Base-by-base conservation (phyloP, 2,888 invertebrate species). In the Noctua fimbriata region DNA sequence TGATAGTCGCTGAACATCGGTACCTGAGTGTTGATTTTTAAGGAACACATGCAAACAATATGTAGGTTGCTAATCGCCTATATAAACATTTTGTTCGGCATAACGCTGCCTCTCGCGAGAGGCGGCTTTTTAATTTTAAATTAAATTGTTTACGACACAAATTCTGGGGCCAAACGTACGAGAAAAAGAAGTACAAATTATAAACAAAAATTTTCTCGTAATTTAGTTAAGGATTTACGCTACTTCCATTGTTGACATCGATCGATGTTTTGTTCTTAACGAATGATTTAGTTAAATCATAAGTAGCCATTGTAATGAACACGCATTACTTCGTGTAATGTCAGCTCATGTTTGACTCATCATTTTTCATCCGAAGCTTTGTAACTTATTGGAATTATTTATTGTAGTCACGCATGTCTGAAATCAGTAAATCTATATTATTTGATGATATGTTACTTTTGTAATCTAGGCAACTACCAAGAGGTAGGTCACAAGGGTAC, bases 131-230 rank as follows among this genome's bases (percentile, higher is more conserved):
- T 90, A 87, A 91, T 92, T 89, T 90, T 92, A 75, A 85, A 83
- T 73, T 78, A 86, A 86, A 87, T 89, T 88, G 73, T 89, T 93
- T 92, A 89, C 90, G 83, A 94, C 94, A 94, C 91, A 93, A 93
- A 93, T 92, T 95, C 94, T 93, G 96, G 96, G 96, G 95, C 96
- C 96, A 96, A 96, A 93, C 87, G 91, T 94, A 94, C 95, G 95
- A 94, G 94, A 94, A 94, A 91, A 93, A 93, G 92, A 93, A 96
- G 96, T 96, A 96, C 96, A 96, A 96, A 95, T 94, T 93, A 92
- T 78, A 92, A 89, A 92, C 91, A 93, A 93, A 92, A 92, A 80
- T 87, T 93, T 94, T 94, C 93, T 95, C 94, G 93, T 94, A 92
- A 93, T 95, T 95, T 93, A 94, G 93, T 95, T 95, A 95, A 94